Percentiles rank a stretch among this genome's conserved stretches.
Conservation (phyloP, 2,113 vertebrate genomes). For the Spheniscus mendiculus region DNA sequence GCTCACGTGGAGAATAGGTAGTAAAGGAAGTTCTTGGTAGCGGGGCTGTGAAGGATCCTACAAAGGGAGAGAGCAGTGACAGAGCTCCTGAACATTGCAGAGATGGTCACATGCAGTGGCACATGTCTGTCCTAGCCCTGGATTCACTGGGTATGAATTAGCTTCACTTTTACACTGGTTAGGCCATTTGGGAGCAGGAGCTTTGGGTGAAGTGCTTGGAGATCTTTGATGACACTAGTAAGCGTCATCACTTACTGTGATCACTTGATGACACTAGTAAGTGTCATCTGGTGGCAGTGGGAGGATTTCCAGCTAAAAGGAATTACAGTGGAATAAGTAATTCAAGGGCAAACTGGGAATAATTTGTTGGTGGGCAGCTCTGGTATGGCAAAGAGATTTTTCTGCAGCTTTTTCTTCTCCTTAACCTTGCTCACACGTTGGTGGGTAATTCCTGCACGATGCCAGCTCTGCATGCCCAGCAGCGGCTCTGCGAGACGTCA, state of each 20-base stretch:
- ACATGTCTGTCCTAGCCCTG: neutral
- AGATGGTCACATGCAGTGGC: neutral
- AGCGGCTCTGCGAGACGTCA: rapidly evolving
- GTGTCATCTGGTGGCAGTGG: rapidly evolving
- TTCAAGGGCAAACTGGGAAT: neutral
- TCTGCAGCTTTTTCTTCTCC: neutral
- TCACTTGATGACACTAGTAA: too few species aligned
- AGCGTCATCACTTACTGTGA: neutral
- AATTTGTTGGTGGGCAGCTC: neutral
- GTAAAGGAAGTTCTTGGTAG: neutral
- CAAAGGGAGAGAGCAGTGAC: neutral
- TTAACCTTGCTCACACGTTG: rapidly evolving
- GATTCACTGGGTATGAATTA: neutral
- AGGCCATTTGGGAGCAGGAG: neutral
- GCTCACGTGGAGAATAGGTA: neutral
- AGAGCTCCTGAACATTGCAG: neutral
- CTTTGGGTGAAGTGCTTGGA: neutral
- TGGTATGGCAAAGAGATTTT: neutral
- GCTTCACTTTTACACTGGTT: neutral
- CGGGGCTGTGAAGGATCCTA: neutral
- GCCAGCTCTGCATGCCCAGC: neutral
- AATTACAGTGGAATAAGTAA: neutral
- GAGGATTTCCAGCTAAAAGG: neutral
- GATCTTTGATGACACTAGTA: neutral
- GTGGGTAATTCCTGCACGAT: neutral